Evolutionary conservation across 2,797 vertebrate species (phyloP), one percentile per base, ranked within the genome.

Genomic region (Potorous gilbertii): DNA sequence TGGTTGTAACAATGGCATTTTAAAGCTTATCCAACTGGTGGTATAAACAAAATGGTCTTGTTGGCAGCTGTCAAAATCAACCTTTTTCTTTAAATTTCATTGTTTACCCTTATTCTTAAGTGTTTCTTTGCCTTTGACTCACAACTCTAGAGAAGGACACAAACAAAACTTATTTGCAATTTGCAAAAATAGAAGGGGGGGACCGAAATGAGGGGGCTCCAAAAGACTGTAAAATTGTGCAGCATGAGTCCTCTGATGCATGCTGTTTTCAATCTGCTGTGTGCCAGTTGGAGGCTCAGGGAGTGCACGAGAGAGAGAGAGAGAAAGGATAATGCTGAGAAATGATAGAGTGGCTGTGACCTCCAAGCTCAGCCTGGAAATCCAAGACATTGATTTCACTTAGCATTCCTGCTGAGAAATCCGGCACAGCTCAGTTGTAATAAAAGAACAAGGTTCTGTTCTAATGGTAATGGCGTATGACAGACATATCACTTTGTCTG

Each of bases 191-290:
- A 96, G 90, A 50, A 74, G 90, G 96, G 95, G 95, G 91, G 95
- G 98, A 97, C 97, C 95, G 90, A 95, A 97, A 93, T 96, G 94
- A 95, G 97, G 97, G 98, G 97, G 92, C 98, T 98, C 98, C 97
- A 98, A 99, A 98, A 99, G 98, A 98, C 98, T 98, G 98, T 99
- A 98, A 98, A 98, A 98, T 98, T 98, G 98, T 98, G 94, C 98
- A 98, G 98, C 98, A 13, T 97, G 98, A 98, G 98, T 97, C 98
- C 95, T 98, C 97, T 98, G 98, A 98, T 98, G 97, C 99, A 98
- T 98, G 99, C 99, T 99, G 99, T 98, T 98, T 99, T 99, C 99
- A 99, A 99, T 99, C 99, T 99, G 99, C 98, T 98, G 99, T 95
- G 98, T 98, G 98, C 98, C 98, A 98, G 98, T 98, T 98, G 99